Conservation (phyloP, 2,888 invertebrate genomes). For the Falcaria lacertinaria region DNA sequence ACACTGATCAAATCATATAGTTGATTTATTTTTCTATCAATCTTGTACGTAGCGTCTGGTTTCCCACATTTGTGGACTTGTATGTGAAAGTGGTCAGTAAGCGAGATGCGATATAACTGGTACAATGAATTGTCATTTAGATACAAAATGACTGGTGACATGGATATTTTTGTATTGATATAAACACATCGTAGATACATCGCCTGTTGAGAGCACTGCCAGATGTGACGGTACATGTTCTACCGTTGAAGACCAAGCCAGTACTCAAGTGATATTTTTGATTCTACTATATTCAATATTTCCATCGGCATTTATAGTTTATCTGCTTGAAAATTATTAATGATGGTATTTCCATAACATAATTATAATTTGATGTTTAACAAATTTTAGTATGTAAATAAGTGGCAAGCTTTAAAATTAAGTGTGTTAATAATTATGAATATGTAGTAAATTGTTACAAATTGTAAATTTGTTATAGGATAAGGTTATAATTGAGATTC, state of each 20-base stretch:
- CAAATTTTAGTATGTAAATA: slow-evolving; percentile 36
- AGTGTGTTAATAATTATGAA: slow-evolving; percentile 59
- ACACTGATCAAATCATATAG: not conserved
- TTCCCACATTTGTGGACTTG: no score
- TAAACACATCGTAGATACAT: not conserved
- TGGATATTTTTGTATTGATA: no score
- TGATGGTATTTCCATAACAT: slow-evolving; percentile 27
- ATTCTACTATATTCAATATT: slow-evolving; percentile 35
- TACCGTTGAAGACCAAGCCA: not conserved
- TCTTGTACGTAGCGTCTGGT: not conserved
- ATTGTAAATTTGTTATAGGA: slow-evolving; percentile 67
- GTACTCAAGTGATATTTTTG: slow-evolving; percentile 37
- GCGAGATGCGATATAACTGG: not conserved
- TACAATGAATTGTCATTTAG: no score
- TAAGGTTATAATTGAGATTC: slow-evolving; percentile 47
- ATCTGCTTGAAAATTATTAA: slow-evolving; percentile 22
- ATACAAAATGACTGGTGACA: no score
- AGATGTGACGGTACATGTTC: no score
- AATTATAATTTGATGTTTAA: slow-evolving; percentile 18
- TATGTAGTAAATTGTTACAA: slow-evolving; percentile 63
- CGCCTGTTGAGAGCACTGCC: no score
- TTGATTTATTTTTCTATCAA: not conserved
- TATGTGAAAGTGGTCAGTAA: not conserved
- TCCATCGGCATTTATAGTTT: slow-evolving; percentile 57
- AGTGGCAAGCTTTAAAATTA: slow-evolving; percentile 69